phyloP scores from a whole-genome alignment of 2,797 vertebrate species.

The Danio choprae region DNA sequence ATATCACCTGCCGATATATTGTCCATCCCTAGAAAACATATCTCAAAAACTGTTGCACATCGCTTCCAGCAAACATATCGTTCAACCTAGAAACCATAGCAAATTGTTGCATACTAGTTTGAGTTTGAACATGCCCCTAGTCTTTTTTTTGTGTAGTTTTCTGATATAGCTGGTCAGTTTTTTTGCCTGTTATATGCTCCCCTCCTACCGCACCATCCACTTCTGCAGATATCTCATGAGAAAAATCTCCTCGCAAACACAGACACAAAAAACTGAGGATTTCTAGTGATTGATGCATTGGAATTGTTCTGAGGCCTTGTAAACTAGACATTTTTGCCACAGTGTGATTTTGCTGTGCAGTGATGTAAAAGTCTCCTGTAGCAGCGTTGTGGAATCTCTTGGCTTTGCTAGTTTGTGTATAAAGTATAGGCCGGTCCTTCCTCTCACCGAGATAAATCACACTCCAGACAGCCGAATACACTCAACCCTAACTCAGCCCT shows the following conservation, averaged over 20 bases:
- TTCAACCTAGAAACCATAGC: too few relatives aligned
- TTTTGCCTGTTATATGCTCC: neutral
- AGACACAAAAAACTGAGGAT: too few relatives aligned
- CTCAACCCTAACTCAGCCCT: conserved; percentile 23
- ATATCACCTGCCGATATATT: too few relatives aligned
- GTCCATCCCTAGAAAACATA: too few relatives aligned
- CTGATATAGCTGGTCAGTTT: neutral
- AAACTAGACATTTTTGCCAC: neutral
- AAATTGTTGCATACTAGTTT: too few relatives aligned
- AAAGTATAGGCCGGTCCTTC: conserved; percentile 12
- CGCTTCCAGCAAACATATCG: too few relatives aligned
- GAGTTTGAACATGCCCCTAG: too few relatives aligned
- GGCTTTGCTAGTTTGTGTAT: neutral
- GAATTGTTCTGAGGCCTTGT: too few relatives aligned
- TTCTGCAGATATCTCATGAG: conserved; percentile 3
- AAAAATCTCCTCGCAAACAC: neutral
- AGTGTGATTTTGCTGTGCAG: neutral
- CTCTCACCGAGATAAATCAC: conserved; percentile 54
- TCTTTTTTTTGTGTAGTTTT: neutral
- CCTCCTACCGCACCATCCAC: neutral
- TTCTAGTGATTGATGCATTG: too few relatives aligned
- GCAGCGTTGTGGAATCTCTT: neutral
- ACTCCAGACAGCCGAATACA: neutral
- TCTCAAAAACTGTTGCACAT: too few relatives aligned
- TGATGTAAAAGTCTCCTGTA: neutral